A percentile compares a stretch with the other conserved stretches of the same genome.
Evolutionary conservation across 2,888 invertebrate genomes (phyloP).

Genomic region (Balanococcus diminutus): DNA sequence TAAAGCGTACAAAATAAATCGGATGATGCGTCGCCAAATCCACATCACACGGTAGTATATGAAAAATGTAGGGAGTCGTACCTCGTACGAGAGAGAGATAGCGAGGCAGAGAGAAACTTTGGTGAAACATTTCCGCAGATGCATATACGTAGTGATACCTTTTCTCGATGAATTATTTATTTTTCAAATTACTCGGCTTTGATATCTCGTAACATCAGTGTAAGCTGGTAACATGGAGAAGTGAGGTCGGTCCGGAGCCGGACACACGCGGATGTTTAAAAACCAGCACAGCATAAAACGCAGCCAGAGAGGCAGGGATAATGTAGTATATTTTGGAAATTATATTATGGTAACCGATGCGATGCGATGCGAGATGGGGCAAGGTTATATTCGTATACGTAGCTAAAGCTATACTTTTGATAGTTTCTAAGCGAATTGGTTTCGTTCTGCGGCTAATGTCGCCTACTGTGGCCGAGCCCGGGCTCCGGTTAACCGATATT

Average conservation of each 20-base stretch:
- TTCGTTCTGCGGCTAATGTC: not conserved
- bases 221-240: too few relatives aligned
- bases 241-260: not conserved
- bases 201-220: not conserved
- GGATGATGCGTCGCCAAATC: conserved; percentile 1
- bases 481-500: not conserved
- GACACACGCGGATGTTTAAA: not conserved
- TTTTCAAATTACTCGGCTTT: conserved; percentile 25
- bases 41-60: not conserved
- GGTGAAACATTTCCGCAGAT: not conserved
- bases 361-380: not conserved
- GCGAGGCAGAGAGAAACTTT: not conserved
- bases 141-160: too few relatives aligned
- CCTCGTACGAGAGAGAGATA: not conserved
- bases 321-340: not conserved
- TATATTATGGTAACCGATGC: not conserved
- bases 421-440: conserved; percentile 15
- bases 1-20: not conserved
- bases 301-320: not conserved
- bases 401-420: not conserved
- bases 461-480: not conserved
- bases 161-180: conserved; percentile 29
- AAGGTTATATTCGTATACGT: too few relatives aligned
- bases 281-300: not conserved
- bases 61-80: not conserved